Base-by-base conservation (phyloP, 2,888 invertebrate species). In the Caenorhabditis sinica region DNA sequence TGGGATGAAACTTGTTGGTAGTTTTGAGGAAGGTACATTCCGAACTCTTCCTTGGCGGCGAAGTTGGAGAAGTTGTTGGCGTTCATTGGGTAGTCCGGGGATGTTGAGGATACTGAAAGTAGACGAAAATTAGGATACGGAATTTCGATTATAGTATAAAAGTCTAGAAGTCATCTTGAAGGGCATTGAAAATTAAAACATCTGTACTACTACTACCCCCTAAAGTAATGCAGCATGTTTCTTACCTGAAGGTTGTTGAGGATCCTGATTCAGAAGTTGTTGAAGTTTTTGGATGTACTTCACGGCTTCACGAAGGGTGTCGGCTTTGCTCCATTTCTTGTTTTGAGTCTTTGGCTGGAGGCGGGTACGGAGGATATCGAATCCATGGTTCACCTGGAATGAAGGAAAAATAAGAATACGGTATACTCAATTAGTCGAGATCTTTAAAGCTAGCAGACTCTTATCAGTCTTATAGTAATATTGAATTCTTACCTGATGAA, bases 301-400 rank as follows among this genome's bases (percentile, higher is more conserved):
- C 61, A 85, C 85, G 5, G 89, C 89, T 33, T 88, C 82, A 11
- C 89, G 72, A 15, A 89, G 77, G 23, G 89, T 89, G 36, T 88
- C 89, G 0, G 89, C 89, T 73, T 89, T 89, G 79, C 87, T 87
- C 83, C 86, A 63, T 66, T 89, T 89, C 82, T 89, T 88, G 20
- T 86, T 87, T 23, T 75, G 56, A 23, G 58, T 65, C n/a, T 77
- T 72, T 25, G 75, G 71, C 13, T 77, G 68, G 23, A 89, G 82
- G 53, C 77, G 77, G 17, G 65, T 69, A 23, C 89, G 85, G 15
- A 89, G 80, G 17, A 72, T 53, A 36, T 89, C 87, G 63, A 89
- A 89, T 13, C 87, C 87, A 33, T 83, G 71, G 63, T 89, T 89
- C 3, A 89, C 89, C 88, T 88, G 73, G 17, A 79, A 68, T 30